Conservation (phyloP, 1,140 invertebrate genomes). For the Lepidurus arcticus region DNA sequence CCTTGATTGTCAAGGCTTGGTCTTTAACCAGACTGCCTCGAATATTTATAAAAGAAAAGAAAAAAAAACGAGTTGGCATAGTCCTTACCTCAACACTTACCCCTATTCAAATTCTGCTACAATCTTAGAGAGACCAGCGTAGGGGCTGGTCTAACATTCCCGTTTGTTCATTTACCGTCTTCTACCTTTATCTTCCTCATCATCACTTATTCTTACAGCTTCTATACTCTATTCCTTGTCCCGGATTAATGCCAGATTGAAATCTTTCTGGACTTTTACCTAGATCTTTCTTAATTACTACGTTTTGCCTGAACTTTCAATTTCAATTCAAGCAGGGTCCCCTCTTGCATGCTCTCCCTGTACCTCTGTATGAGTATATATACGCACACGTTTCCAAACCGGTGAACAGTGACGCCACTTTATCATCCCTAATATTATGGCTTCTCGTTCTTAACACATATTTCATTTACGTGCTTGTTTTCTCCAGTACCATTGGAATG, state of each 20-base stretch:
- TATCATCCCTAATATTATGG: neutral
- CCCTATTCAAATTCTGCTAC: neutral
- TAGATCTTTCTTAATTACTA: too few relatives aligned
- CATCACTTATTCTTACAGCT: neutral
- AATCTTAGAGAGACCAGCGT: conserved; percentile 15
- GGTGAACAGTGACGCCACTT: neutral
- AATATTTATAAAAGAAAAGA: neutral
- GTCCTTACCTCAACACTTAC: conserved; percentile 18
- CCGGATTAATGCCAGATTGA: too few relatives aligned
- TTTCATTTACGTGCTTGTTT: neutral
- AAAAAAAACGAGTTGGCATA: neutral
- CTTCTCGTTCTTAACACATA: neutral
- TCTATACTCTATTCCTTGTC: neutral
- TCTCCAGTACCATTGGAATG: neutral
- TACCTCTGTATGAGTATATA: neutral
- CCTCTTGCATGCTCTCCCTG: too few relatives aligned
- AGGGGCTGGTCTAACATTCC: conserved; percentile 15
- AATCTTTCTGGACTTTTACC: too few relatives aligned
- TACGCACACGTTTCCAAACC: neutral
- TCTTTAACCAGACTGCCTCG: neutral
- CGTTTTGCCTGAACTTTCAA: too few relatives aligned
- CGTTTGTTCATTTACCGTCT: conserved; percentile 12
- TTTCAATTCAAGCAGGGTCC: too few relatives aligned
- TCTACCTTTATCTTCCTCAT: neutral
- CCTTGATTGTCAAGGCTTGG: neutral